Evolutionary conservation across 2,888 invertebrate species (phyloP).

Genomic region (Gerris lacustris): DNA sequence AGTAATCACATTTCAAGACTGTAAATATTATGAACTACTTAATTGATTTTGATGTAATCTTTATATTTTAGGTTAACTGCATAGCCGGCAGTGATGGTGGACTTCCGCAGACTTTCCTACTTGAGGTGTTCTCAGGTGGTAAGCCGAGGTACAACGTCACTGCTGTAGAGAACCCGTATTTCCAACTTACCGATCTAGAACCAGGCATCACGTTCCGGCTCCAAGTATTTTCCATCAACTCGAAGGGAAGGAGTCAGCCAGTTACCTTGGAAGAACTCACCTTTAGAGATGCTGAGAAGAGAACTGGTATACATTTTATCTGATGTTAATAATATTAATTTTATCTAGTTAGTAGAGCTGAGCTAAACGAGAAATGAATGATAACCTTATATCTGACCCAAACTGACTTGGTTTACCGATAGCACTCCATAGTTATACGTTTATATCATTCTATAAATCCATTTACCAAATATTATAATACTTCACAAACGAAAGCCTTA

Average conservation of each 20-base stretch:
- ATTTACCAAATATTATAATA: too few relatives aligned
- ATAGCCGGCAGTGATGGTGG: conserved; percentile 79
- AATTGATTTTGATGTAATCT: too few relatives aligned
- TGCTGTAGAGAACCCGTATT: conserved; percentile 52
- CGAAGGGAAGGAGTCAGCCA: conserved; percentile 64
- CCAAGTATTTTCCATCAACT: conserved; percentile 64
- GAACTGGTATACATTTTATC: conserved; percentile 45
- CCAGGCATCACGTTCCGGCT: conserved; percentile 66
- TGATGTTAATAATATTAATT: too few relatives aligned
- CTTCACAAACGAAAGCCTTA: too few relatives aligned
- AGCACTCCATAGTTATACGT: too few relatives aligned
- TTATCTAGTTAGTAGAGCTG: too few relatives aligned
- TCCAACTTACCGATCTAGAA: conserved; percentile 58
- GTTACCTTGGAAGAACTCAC: conserved; percentile 62
- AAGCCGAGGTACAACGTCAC: conserved; percentile 49
- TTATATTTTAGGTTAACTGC: conserved; percentile 56
- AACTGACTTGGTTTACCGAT: too few relatives aligned
- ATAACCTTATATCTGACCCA: too few relatives aligned
- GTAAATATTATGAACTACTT: too few relatives aligned
- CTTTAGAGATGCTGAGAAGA: conserved; percentile 65
- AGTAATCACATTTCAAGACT: too few relatives aligned
- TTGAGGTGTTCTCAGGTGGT: conserved; percentile 53
- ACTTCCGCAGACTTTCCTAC: conserved; percentile 69
- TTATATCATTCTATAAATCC: too few relatives aligned
- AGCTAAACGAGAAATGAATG: too few relatives aligned